phyloP scores from a whole-genome alignment of 2,113 vertebrate species.

The Thinocorus orbignyianus region DNA sequence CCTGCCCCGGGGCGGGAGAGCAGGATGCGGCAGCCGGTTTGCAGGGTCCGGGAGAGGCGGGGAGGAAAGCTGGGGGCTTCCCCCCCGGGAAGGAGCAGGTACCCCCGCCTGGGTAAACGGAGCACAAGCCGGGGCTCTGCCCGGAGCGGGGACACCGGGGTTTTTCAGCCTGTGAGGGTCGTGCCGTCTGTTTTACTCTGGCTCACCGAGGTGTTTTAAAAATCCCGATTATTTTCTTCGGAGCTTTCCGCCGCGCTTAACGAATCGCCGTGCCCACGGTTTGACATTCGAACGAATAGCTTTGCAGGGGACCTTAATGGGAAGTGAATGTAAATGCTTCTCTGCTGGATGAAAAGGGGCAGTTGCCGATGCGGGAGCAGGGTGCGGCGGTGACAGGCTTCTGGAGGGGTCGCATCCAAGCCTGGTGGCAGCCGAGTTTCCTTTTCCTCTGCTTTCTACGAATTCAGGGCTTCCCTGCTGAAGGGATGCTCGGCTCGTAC shows the following conservation, averaged over 20 bases:
- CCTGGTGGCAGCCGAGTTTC: background rate
- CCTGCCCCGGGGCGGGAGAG: background rate
- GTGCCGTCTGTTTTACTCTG: background rate
- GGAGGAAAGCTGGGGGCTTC: background rate
- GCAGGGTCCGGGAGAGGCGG: background rate
- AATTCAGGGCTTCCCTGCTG: accelerated
- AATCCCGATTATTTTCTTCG: background rate
- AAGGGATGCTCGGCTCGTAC: background rate
- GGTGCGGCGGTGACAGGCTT: background rate
- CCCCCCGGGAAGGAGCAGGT: background rate
- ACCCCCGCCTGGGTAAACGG: background rate
- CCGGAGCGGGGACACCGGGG: accelerated
- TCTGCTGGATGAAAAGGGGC: accelerated
- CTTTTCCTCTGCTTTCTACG: background rate
- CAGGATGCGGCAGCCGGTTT: background rate
- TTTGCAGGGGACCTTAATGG: background rate
- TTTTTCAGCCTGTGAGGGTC: background rate
- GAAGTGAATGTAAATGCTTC: accelerated
- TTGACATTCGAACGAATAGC: accelerated
- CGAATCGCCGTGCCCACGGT: background rate
- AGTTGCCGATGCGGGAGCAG: background rate
- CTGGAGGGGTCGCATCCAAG: background rate
- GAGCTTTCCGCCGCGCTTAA: background rate
- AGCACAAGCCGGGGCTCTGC: background rate
- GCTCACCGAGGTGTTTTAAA: background rate